Evolutionary conservation across 1,140 invertebrate genomes (phyloP).

Genomic region (Chrysopa pallens): DNA sequence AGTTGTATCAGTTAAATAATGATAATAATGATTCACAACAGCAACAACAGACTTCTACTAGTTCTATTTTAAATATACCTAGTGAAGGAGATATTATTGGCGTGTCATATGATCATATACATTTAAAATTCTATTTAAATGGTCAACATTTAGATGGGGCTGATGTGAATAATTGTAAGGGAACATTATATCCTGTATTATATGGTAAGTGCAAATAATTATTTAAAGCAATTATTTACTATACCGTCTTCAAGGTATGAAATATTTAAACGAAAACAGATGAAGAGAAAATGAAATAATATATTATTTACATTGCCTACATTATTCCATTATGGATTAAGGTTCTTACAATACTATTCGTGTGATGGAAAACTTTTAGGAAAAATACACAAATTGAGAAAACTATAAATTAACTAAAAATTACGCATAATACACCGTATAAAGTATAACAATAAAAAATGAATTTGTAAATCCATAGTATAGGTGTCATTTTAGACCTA

Average conservation of each 20-base stretch:
- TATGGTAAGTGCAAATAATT: slow-evolving; percentile 52
- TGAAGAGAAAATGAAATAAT: no score
- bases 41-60: slow-evolving; percentile 18
- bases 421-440: no score
- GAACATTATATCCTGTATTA: slow-evolving; percentile 79
- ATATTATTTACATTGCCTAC: no score
- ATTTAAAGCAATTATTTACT: slow-evolving; percentile 1
- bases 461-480: no score
- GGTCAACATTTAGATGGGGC: slow-evolving; percentile 71
- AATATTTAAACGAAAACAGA: not conserved
- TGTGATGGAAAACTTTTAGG: no score
- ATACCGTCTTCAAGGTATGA: not conserved
- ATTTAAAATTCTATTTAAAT: slow-evolving; percentile 91
- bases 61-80: slow-evolving; percentile 30
- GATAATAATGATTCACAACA: slow-evolving; percentile 22
- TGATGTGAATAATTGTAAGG: slow-evolving; percentile 69
- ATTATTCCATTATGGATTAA: no score
- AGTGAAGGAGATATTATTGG: slow-evolving; percentile 93
- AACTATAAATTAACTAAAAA: no score
- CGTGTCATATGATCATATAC: slow-evolving; percentile 89
- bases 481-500: no score
- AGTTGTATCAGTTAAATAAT: slow-evolving; percentile 44
- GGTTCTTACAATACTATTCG: no score
- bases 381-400: no score
- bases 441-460: no score